phyloP scores from a whole-genome alignment of 2,113 vertebrate genomes.

The Cynopterus brachyotis region DNA sequence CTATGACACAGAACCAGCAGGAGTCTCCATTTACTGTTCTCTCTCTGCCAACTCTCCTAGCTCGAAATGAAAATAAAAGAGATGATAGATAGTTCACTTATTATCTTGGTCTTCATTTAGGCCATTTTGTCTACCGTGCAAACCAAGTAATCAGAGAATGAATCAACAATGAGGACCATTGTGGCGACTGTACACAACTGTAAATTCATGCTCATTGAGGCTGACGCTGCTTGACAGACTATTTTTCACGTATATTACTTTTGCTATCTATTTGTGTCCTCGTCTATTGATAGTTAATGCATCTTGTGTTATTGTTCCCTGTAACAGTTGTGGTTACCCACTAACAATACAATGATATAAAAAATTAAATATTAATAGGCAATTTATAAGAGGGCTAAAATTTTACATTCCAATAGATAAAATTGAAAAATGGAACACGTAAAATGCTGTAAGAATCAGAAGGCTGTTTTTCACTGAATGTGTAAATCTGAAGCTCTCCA shows the following conservation, averaged over 20 bases:
- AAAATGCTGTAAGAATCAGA: conserved; percentile 58
- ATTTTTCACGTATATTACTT: conserved; percentile 70
- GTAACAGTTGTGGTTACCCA: conserved; percentile 39
- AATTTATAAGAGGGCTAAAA: conserved; percentile 57
- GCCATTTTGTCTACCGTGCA: conserved; percentile 61
- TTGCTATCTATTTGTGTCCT: conserved; percentile 48
- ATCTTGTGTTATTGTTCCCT: conserved; percentile 60
- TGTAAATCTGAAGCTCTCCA: conserved; percentile 56
- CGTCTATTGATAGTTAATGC: conserved; percentile 31
- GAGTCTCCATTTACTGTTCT: conserved; percentile 47
- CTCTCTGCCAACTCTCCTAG: conserved; percentile 44
- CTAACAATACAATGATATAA: conserved; percentile 62
- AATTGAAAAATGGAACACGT: conserved; percentile 68
- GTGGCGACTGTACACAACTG: neutral
- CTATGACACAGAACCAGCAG: conserved; percentile 45
- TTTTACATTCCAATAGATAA: conserved; percentile 49
- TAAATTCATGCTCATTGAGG: conserved; percentile 57
- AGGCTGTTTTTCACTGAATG: conserved; percentile 29
- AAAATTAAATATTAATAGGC: conserved; percentile 71
- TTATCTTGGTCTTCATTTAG: conserved; percentile 57
- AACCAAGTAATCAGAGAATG: conserved; percentile 57
- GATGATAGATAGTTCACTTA: conserved; percentile 67
- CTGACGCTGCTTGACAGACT: conserved; percentile 56
- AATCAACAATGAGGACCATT: conserved; percentile 61
- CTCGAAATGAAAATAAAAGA: conserved; percentile 60